Evolutionary conservation across 2,113 vertebrate genomes (phyloP).

Genomic region (Serranochromis macrocephalus): DNA sequence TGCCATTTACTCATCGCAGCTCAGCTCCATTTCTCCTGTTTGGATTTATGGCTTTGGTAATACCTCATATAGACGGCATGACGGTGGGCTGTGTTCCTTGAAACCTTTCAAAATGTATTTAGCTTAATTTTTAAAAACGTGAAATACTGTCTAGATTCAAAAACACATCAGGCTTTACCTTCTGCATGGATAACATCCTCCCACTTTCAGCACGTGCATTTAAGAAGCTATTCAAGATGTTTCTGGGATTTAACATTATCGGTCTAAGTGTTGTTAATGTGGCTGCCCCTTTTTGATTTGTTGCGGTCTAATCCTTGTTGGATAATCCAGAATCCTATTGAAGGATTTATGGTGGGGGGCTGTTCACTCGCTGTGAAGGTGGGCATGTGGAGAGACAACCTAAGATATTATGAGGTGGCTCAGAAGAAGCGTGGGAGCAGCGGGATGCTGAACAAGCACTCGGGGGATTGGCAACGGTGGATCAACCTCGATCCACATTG

Average conservation of each 20-base stretch:
- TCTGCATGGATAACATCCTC: not conserved
- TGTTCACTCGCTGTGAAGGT: not conserved
- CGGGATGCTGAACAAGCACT: constrained; percentile 26
- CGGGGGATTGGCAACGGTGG: constrained; percentile 9
- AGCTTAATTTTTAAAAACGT: not conserved
- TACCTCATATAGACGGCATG: not conserved
- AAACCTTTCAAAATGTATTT: not conserved
- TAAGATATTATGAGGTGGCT: not conserved
- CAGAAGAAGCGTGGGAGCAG: not conserved
- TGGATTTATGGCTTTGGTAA: not conserved
- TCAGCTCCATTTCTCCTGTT: not conserved
- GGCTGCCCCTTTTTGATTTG: not conserved
- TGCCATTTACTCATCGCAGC: constrained; percentile 2
- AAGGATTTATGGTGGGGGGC: constrained; percentile 15
- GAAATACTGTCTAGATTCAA: not conserved
- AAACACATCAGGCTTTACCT: not conserved
- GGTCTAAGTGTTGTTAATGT: not conserved
- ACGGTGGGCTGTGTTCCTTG: not conserved
- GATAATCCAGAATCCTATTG: constrained; percentile 48
- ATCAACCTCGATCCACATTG: not conserved
- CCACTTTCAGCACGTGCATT: not conserved
- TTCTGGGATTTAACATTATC: not conserved
- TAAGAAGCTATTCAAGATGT: not conserved
- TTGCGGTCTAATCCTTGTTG: constrained; percentile 30
- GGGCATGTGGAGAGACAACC: not conserved